phyloP scores from a whole-genome alignment of 2,113 vertebrate species.

The Andinoacara biseriatus region DNA sequence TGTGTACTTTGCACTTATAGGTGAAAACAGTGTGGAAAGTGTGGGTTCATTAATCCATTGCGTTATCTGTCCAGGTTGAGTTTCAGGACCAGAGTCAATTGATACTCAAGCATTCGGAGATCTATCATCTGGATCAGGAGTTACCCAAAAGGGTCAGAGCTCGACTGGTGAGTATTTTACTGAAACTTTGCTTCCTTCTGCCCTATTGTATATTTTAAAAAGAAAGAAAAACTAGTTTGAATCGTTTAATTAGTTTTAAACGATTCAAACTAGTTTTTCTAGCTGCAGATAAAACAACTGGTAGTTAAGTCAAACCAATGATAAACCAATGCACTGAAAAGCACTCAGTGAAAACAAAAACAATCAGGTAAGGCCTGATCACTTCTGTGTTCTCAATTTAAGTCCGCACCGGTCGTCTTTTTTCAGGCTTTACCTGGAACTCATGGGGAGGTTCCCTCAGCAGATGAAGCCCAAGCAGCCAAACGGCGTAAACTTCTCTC shows the following conservation, averaged over 20 bases:
- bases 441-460: conserved; percentile 71
- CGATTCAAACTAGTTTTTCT: too few species aligned
- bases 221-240: too few species aligned
- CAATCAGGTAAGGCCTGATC: background rate
- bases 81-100: conserved; percentile 93
- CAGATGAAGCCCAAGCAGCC: conserved; percentile 85
- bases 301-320: background rate
- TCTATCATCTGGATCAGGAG: conserved; percentile 90
- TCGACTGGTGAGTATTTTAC: conserved; percentile 85
- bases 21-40: background rate
- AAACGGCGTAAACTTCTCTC: conserved; percentile 87
- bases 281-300: background rate
- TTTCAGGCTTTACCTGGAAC: conserved; percentile 82
- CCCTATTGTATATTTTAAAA: too few species aligned
- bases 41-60: background rate
- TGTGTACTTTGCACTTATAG: background rate
- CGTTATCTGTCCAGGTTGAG: conserved; percentile 86
- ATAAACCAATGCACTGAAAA: too few species aligned
- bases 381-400: background rate
- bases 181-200: background rate
- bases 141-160: conserved; percentile 94
- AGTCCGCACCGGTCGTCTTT: background rate
- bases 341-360: too few species aligned
- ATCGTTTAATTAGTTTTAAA: background rate
- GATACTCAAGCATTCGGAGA: conserved; percentile 89